phyloP scores from a whole-genome alignment of 2,888 invertebrate species.

The Mystacides longicornis region DNA sequence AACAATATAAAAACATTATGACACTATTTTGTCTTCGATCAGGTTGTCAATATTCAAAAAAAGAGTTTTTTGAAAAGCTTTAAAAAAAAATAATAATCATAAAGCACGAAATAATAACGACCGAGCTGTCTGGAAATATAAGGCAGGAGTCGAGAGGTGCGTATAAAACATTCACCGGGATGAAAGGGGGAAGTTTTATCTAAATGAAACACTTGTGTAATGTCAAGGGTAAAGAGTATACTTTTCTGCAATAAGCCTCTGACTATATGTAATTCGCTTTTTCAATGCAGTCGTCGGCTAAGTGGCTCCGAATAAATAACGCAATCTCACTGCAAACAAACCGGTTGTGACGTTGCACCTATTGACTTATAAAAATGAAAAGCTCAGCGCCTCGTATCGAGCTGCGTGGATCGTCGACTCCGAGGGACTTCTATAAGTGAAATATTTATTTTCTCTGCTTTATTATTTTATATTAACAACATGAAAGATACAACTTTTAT shows the following conservation, averaged over 20 bases:
- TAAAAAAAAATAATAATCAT: too few species aligned
- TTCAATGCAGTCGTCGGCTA: background rate
- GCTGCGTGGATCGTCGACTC: too few species aligned
- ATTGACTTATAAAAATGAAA: constrained; percentile 18
- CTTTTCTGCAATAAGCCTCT: background rate
- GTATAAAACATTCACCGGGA: background rate
- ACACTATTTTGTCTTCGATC: too few species aligned
- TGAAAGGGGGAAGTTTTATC: background rate
- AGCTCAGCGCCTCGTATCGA: too few species aligned
- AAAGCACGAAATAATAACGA: too few species aligned
- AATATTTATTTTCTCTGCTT: too few species aligned
- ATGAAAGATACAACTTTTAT: too few species aligned
- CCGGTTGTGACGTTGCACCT: constrained; percentile 13
- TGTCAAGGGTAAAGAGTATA: background rate
- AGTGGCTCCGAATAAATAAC: constrained; percentile 22
- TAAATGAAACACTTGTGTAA: background rate
- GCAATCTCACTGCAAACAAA: constrained; percentile 20
- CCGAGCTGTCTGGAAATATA: background rate
- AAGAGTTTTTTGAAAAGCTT: background rate
- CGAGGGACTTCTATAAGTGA: too few species aligned
- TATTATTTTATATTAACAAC: too few species aligned
- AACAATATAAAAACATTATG: too few species aligned
- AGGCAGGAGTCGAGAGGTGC: background rate
- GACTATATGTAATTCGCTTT: background rate
- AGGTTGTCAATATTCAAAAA: too few species aligned